Evolutionary conservation across 2,113 vertebrate genomes (phyloP).

Genomic region (Amazona guildingii): DNA sequence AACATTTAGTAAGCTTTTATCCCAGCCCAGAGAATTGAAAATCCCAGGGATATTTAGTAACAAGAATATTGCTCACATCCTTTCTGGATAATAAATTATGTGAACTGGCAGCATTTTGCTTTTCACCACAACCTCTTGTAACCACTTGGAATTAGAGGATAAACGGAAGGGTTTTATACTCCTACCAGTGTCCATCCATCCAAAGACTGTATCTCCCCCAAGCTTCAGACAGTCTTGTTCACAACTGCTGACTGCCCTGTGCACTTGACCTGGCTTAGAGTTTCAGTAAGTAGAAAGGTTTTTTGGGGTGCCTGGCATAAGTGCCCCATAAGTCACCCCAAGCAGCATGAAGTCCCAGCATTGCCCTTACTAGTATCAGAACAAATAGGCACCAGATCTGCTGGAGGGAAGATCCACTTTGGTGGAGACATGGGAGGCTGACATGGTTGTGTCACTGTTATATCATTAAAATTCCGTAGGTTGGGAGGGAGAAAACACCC

Average conservation of each 20-base stretch:
- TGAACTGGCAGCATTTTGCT: neutral
- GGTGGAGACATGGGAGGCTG: neutral
- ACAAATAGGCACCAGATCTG: neutral
- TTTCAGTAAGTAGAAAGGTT: neutral
- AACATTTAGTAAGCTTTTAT: neutral
- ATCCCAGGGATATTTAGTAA: neutral
- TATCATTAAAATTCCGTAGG: neutral
- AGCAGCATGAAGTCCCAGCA: neutral
- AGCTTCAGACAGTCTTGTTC: neutral
- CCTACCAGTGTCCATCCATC: neutral
- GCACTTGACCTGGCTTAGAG: neutral
- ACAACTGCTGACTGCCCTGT: neutral
- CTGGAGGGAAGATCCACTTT: neutral
- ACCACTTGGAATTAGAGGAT: neutral
- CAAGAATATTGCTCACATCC: neutral
- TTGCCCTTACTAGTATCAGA: neutral
- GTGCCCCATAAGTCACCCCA: rapidly evolving
- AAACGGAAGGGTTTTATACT: neutral
- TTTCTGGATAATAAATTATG: neutral
- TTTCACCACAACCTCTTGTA: neutral
- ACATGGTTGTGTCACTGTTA: neutral
- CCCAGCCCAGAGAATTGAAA: neutral
- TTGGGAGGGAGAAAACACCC: neutral
- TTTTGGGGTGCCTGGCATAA: neutral
- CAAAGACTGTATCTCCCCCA: neutral